Evolutionary conservation across 2,797 vertebrate genomes (phyloP).

Genomic region (Hipposideros larvatus): DNA sequence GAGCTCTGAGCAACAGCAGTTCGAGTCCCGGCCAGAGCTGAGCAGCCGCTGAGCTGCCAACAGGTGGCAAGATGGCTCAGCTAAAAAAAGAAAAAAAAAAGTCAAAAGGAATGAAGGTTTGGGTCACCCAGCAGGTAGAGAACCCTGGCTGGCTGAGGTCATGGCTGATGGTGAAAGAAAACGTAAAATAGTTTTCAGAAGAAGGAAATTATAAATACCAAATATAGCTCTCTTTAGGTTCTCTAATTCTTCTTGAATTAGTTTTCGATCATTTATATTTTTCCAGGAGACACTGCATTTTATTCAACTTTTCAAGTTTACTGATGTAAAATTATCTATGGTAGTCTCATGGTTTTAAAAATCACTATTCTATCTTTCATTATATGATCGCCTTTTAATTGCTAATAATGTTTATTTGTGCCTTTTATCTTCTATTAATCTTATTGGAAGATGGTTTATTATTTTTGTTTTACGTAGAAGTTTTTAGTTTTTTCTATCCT

Average conservation of each 20-base stretch:
- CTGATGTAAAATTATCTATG: neutral
- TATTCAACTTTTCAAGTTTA: neutral
- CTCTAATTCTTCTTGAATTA: neutral
- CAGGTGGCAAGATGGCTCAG: too few species aligned
- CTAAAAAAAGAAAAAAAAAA: too few species aligned
- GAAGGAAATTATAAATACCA: neutral
- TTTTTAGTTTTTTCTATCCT: neutral
- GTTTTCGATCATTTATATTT: neutral
- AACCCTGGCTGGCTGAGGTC: neutral
- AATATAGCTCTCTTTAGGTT: neutral
- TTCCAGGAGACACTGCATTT: neutral
- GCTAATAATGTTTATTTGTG: neutral
- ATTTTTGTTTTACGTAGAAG: neutral
- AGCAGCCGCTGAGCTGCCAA: too few species aligned
- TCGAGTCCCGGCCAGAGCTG: too few species aligned
- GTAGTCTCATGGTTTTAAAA: neutral
- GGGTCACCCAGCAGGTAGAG: neutral
- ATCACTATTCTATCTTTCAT: neutral
- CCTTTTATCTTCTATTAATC: neutral
- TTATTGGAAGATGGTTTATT: neutral
- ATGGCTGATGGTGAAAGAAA: neutral
- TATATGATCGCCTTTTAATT: neutral
- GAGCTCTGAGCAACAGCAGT: too few species aligned
- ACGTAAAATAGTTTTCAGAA: neutral
- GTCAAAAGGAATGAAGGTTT: too few species aligned